Evolutionary conservation across 1,140 invertebrate genomes (phyloP).

Genomic region (Cydia strobilella): DNA sequence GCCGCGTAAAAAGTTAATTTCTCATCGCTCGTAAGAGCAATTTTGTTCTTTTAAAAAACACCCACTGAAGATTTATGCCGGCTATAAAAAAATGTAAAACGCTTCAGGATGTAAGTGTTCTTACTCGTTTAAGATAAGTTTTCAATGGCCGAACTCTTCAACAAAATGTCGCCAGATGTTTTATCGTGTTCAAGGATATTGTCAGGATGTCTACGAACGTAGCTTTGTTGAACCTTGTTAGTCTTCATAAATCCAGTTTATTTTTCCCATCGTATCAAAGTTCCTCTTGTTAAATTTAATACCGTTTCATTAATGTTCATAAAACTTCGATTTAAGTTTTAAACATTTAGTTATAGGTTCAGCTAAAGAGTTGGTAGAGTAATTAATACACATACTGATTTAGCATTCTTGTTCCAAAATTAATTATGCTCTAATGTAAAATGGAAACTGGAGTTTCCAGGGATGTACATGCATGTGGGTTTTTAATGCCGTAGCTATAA

Average conservation of each 20-base stretch:
- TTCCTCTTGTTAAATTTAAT: constrained; percentile 16
- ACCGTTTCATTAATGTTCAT: constrained; percentile 33
- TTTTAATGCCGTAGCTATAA: not conserved
- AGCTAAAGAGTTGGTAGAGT: not conserved
- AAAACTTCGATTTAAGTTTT: not conserved
- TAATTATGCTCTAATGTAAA: not conserved
- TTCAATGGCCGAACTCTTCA: constrained; percentile 32
- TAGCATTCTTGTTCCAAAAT: too few species aligned
- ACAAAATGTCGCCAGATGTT: constrained; percentile 32
- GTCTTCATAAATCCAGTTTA: constrained; percentile 9
- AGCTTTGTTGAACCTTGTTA: constrained; percentile 17
- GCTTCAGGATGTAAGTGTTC: constrained; percentile 26
- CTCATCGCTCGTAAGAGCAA: constrained; percentile 38
- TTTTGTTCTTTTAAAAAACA: constrained; percentile 38
- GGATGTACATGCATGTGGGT: not conserved
- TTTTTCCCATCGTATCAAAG: not conserved
- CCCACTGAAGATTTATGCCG: constrained; percentile 26
- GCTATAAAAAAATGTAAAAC: constrained; percentile 32
- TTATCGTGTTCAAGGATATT: constrained; percentile 21
- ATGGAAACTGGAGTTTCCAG: too few species aligned
- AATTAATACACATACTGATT: not conserved
- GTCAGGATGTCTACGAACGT: not conserved
- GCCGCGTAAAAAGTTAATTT: constrained; percentile 48
- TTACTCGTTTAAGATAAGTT: constrained; percentile 22
- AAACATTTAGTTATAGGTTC: not conserved